A percentile compares a stretch with the other conserved stretches of the same genome.
Conservation (phyloP, 1,140 invertebrate genomes). For the Caenorhabditis briggsae region DNA sequence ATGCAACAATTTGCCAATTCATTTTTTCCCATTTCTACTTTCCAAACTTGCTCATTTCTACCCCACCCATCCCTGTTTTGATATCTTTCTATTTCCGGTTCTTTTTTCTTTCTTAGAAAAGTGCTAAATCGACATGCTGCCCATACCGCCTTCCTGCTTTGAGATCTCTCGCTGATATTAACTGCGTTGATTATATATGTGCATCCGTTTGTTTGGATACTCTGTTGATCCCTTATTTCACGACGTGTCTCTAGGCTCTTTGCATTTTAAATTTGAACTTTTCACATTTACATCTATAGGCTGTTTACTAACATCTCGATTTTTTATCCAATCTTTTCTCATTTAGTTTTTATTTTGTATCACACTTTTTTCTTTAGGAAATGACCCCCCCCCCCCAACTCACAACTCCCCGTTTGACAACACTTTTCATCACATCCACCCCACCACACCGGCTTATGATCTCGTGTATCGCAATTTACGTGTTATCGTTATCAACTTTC, state of each 20-base stretch:
- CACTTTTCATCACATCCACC: not conserved
- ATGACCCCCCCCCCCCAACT: not conserved
- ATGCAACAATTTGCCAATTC: not conserved
- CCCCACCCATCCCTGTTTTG: not conserved
- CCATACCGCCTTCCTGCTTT: not conserved
- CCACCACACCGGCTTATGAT: constrained; percentile 32
- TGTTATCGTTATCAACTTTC: constrained; percentile 41
- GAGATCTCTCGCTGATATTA: constrained; percentile 31
- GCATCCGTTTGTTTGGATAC: constrained; percentile 27
- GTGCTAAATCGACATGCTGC: not conserved
- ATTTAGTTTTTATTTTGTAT: not conserved
- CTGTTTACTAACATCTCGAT: not conserved
- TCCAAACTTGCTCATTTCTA: not conserved
- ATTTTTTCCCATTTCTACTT: constrained; percentile 7
- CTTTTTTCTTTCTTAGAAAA: not conserved
- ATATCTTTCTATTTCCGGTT: not conserved
- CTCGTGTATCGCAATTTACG: constrained; percentile 53
- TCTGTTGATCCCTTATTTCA: not conserved
- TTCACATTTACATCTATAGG: constrained; percentile 2
- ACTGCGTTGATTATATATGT: not conserved
- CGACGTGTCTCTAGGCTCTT: constrained; percentile 30
- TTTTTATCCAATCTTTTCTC: not conserved
- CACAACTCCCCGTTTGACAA: constrained; percentile 5
- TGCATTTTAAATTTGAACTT: not conserved
- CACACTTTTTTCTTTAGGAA: constrained; percentile 23